Evolutionary conservation across 2,113 vertebrate genomes (phyloP), one percentile per base, ranked within the genome.

Genomic region (Misgurnus anguillicaudatus): DNA sequence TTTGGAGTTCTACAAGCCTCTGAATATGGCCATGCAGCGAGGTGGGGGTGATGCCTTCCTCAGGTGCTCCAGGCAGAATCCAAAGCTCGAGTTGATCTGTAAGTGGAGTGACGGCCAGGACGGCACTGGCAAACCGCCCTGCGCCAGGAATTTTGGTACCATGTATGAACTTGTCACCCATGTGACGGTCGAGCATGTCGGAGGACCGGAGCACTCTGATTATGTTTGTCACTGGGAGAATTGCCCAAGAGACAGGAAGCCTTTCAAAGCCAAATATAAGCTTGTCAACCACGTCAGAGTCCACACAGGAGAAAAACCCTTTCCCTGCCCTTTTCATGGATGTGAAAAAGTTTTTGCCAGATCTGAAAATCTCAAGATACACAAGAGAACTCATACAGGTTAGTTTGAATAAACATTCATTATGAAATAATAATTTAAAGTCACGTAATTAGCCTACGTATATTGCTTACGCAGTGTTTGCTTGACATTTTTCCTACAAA

Each of bases 121-220:
- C 77, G 89, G 84, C 78, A 53, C 80, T 45, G 86, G 89, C 67
- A 90, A 90, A 85, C 83, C 86, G 84, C 83, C 86, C 16, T 93
- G 93, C 83, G 89, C 89, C 86, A 89, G 87, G 86, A 89, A 88
- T 77, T 94, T 93, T 87, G 89, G 90, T 82, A 90, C 83, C 84
- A 89, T 94, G 92, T 91, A 91, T 87, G 92, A 93, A 89, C 90
- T 94, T 77, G 93, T 93, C 85, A 91, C 87, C 82, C 93, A 93
- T 88, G 85, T 94, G 89, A 91, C 91, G 65, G 87, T 91, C 86
- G 91, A 93, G 85, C 94, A 94, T 39, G 90, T 93, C 84, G 92
- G 91, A 51, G 91, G 90, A 91, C 88, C 91, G 0, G 91, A 92
- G 75, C 91, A 90, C 83, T 85, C 88, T 4, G 90, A 89, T 14